Evolutionary conservation across 2,888 invertebrate species (phyloP), one percentile per base, ranked within the genome.

Genomic region (Ypsolopha sequella): DNA sequence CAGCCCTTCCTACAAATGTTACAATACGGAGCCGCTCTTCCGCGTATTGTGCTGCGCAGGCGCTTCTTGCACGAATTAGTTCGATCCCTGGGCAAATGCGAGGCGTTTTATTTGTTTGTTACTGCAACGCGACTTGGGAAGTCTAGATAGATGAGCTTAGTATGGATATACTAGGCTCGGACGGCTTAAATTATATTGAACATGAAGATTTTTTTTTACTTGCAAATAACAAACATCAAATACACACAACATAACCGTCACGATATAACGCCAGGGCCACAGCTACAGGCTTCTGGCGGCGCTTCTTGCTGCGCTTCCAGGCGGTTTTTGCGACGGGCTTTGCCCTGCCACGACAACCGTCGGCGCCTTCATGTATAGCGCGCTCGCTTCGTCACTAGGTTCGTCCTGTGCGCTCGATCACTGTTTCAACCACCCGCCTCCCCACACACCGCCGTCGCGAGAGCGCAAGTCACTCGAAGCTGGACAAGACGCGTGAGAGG

Each of bases 21-120:
- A 24, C 24, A 24, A 24, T 45, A 34, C 45, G 24, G 24, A 56
- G 57, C 57, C 52, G 13, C 58, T 51, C 79, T 79, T 82, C 82
- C 82, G 81, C 73, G 74, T 72, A 80, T 82, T 81, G 80, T 78
- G 56, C 63, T 65, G 61, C 54, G 54, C 63, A 65, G 61, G 60
- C 64, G 78, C 79, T 77, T 70, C 65, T 71, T 76, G 78, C 73
- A 56, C 51, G 70, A 73, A 72, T 70, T 68, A 70, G 66, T 65
- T 45, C 39, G 33, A 33, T 10, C 38, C 36, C 8, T 8, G 24
- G 45, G 51, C 50, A n/a, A 49, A 36, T 11, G 47, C 14, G 47
- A 62, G 62, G 64, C 63, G 59, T 57, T 66, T 58, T 55, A 61
- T 64, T 58, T 69, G 65, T 71, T 75, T 72, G 68, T 64, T 64